phyloP scores from a whole-genome alignment of 2,113 vertebrate species.

The Nannospalax galili region DNA sequence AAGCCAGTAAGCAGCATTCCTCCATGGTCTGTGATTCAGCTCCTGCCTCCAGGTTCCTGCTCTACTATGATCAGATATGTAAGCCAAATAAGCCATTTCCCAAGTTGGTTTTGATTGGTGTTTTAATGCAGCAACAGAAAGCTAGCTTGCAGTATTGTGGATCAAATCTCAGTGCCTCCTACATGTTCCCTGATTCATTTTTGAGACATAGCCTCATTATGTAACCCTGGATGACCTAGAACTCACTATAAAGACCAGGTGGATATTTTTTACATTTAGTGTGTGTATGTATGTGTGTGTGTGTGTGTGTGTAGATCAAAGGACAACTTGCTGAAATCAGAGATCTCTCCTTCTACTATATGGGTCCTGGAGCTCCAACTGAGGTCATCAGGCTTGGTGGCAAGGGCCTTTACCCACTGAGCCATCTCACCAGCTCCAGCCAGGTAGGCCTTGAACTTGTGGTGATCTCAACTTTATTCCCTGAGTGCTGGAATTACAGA shows the following conservation, averaged over 20 bases:
- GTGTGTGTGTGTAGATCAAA: accelerated
- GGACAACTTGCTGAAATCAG: not conserved
- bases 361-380: not conserved
- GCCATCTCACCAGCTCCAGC: not conserved
- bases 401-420: not conserved
- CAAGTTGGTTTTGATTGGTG: no score
- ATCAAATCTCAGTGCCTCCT: not conserved
- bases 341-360: not conserved
- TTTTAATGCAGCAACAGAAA: no score
- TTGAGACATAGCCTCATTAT: not conserved
- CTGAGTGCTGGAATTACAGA: no score
- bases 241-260: not conserved
- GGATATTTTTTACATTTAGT: not conserved
- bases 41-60: no score
- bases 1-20: no score
- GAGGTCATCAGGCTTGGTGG: not conserved
- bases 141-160: no score
- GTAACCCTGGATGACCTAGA: not conserved
- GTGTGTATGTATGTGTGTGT: no score
- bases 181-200: not conserved
- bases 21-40: no score
- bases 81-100: no score
- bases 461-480: no score
- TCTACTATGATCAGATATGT: no score
- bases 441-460: no score